A percentile compares a stretch with the other conserved stretches of the same genome.
These are phyloP conservation scores for Tringa solitaria DNA, from an alignment of 2,113 vertebrate species.

Conservation along the genomic window DNA sequence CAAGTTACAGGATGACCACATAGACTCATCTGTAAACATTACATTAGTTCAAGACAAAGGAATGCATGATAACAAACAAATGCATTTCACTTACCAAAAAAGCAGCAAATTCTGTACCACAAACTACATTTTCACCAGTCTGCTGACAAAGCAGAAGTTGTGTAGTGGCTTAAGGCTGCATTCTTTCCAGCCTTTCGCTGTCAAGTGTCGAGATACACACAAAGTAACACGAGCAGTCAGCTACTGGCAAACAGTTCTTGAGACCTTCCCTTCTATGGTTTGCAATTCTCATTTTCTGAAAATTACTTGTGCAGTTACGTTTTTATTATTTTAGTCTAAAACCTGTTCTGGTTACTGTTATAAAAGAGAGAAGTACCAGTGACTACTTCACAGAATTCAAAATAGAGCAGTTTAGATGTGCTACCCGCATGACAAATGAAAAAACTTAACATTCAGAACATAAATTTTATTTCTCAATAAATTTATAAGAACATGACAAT, in stretches of 20 bases:
- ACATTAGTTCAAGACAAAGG: neutral
- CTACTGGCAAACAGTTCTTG: neutral
- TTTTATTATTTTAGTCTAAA: neutral
- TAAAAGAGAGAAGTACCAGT: neutral
- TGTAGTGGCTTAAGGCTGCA: neutral
- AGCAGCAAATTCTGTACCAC: neutral
- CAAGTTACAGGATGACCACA: neutral
- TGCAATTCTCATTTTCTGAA: neutral
- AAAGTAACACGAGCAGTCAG: neutral
- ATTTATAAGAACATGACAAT: neutral
- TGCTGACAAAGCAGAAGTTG: neutral
- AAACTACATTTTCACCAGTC: neutral
- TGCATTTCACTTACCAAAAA: neutral
- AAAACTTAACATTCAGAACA: neutral
- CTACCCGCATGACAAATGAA: neutral
- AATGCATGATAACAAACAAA: neutral
- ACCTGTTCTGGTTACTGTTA: neutral
- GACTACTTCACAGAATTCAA: neutral
- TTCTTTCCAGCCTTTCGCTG: neutral
- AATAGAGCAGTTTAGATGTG: neutral
- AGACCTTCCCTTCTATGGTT: neutral
- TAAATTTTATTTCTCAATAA: neutral
- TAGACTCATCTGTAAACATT: neutral
- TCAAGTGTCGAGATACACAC: neutral
- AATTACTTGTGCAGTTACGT: neutral